Evolutionary conservation across 2,888 invertebrate species (phyloP).

Genomic region (Pyralis farinalis): DNA sequence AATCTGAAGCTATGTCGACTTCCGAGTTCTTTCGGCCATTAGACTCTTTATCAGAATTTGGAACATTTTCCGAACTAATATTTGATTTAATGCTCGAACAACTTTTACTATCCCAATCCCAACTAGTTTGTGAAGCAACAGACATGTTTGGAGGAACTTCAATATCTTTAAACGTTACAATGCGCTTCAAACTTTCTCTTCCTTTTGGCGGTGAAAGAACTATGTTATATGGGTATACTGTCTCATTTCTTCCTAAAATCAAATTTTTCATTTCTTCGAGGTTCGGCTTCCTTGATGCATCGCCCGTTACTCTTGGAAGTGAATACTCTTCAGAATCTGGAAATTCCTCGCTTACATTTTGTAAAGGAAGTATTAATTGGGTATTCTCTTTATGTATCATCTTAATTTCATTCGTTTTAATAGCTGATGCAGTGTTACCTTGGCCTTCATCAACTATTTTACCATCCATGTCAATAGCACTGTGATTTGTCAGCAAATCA

Average conservation of each 20-base stretch:
- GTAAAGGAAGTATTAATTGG: constrained; percentile 12
- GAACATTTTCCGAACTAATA: constrained; percentile 19
- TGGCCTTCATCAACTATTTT: constrained; percentile 18
- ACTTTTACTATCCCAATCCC: constrained; percentile 20
- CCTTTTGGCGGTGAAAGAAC: constrained; percentile 58
- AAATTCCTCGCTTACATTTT: constrained; percentile 42
- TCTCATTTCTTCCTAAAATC: constrained; percentile 59
- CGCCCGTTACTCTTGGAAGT: constrained; percentile 51
- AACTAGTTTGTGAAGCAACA: constrained; percentile 22
- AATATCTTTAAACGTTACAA: constrained; percentile 54
- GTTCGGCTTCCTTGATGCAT: constrained; percentile 27
- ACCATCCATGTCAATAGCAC: constrained; percentile 49
- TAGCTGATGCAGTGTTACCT: background rate
- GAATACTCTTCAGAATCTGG: constrained; percentile 48
- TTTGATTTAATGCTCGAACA: constrained; percentile 13
- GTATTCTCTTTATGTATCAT: background rate
- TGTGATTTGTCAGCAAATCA: constrained; percentile 82
- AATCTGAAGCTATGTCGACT: constrained; percentile 36
- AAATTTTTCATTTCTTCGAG: constrained; percentile 54
- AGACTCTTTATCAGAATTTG: constrained; percentile 23
- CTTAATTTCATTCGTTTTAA: constrained; percentile 7
- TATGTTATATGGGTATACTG: constrained; percentile 68
- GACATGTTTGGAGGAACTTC: constrained; percentile 19
- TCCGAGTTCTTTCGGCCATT: constrained; percentile 22
- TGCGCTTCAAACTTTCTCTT: constrained; percentile 43